Percentiles rank a stretch among this genome's conserved stretches.
phyloP scores from a whole-genome alignment of 2,888 invertebrate species.

The Leptinotarsa haldemani region DNA sequence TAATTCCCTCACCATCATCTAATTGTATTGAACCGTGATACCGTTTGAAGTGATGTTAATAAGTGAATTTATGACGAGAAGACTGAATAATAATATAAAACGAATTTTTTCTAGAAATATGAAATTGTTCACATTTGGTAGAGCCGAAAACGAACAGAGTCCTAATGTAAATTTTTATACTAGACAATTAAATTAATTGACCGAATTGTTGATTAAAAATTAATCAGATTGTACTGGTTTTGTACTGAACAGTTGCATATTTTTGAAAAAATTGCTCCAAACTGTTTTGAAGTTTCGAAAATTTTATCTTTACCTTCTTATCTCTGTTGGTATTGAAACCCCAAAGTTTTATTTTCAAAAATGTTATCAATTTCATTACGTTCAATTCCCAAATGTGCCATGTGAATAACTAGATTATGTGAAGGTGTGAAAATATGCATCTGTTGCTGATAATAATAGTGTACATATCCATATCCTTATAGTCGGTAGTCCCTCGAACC shows the following conservation, averaged over 20 bases:
- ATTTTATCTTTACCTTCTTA: background rate
- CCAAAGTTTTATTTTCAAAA: background rate
- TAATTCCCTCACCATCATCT: slow-evolving; percentile 15
- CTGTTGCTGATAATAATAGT: slow-evolving; percentile 43
- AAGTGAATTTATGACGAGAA: slow-evolving; percentile 56
- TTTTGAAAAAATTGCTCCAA: slow-evolving; percentile 13
- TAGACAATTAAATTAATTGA: slow-evolving; percentile 64
- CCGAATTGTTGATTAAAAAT: slow-evolving; percentile 63
- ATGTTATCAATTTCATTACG: background rate
- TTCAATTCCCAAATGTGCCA: slow-evolving; percentile 34
- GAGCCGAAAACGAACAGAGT: slow-evolving; percentile 53
- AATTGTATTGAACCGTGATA: slow-evolving; percentile 24
- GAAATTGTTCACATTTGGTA: slow-evolving; percentile 49
- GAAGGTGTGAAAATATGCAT: slow-evolving; percentile 39
- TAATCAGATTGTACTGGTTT: slow-evolving; percentile 59
- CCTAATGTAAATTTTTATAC: slow-evolving; percentile 51
- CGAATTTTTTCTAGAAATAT: slow-evolving; percentile 46
- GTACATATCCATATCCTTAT: slow-evolving; percentile 50
- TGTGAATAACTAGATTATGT: slow-evolving; percentile 23
- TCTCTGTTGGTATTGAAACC: too few species aligned
- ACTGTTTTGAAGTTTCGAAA: background rate
- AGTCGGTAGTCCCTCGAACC: slow-evolving; percentile 36
- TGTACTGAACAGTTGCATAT: slow-evolving; percentile 39
- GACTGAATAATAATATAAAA: slow-evolving; percentile 53
- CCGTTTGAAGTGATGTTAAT: slow-evolving; percentile 40